Evolutionary conservation across 1,140 invertebrate genomes (phyloP).

Genomic region (Cryptotermes secundus): DNA sequence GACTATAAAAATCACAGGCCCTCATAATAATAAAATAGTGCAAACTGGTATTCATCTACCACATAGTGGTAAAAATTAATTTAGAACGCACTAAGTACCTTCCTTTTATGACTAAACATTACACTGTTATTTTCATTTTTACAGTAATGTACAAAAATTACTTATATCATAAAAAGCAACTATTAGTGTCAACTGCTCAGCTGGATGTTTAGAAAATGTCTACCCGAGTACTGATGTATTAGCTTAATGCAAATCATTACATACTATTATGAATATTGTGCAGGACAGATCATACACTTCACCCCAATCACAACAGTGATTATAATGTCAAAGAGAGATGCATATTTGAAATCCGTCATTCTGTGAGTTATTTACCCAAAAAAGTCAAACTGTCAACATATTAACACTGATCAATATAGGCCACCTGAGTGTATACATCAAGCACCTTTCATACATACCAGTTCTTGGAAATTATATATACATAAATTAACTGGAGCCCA

Average conservation of each 20-base stretch:
- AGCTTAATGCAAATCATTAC: not conserved
- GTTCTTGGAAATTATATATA: not conserved
- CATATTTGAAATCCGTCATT: not conserved
- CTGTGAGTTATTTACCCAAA: not conserved
- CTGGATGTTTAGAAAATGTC: not conserved
- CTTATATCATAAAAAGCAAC: slow-evolving; percentile 9
- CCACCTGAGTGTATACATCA: not conserved
- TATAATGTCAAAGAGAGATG: not conserved
- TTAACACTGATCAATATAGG: not conserved
- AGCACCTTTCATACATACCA: not conserved
- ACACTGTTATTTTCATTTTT: slow-evolving; percentile 26
- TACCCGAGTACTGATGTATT: not conserved
- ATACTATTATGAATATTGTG: not conserved
- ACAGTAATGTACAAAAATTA: slow-evolving; percentile 26
- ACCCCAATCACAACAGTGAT: not conserved
- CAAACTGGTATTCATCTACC: slow-evolving; percentile 30
- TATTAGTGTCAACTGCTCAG: not conserved
- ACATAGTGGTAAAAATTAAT: slow-evolving; percentile 35
- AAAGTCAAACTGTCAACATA: not conserved
- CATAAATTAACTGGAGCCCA: not conserved
- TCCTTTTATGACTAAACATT: slow-evolving; percentile 23
- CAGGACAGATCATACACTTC: not conserved
- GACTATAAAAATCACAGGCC: slow-evolving; percentile 26
- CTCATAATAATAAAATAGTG: slow-evolving; percentile 29
- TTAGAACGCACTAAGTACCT: slow-evolving; percentile 27